Conservation (phyloP, 2,113 vertebrate genomes). For the Pelvicachromis taeniatus region DNA sequence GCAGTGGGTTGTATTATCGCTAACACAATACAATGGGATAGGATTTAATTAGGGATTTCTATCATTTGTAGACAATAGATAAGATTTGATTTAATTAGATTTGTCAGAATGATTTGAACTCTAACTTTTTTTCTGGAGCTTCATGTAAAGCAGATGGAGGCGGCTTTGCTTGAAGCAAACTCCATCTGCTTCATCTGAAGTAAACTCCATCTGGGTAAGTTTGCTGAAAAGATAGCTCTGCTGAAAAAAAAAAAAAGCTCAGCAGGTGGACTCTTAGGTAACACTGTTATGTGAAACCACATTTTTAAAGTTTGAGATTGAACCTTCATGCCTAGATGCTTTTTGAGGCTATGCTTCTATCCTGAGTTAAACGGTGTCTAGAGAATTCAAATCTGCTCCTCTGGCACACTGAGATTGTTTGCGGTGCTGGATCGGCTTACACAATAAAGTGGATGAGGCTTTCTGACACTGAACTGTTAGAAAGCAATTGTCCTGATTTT, state of each 20-base stretch:
- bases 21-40: neutral
- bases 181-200: neutral
- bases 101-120: neutral
- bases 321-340: neutral
- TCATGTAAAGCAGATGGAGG: neutral
- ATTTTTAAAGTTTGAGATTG: neutral
- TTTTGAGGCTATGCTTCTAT: neutral
- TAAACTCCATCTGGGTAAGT: neutral
- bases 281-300: neutral
- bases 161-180: neutral
- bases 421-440: neutral
- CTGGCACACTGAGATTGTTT: neutral
- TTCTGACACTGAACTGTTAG: neutral
- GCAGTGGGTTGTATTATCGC: neutral
- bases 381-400: neutral
- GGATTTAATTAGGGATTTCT: neutral
- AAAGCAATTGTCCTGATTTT: conserved; percentile 38
- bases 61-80: neutral
- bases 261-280: neutral
- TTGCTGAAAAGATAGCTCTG: neutral
- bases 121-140: neutral
- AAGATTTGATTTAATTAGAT: neutral
- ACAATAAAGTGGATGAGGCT: neutral
- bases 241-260: neutral
- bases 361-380: neutral